Evolutionary conservation across 92 coral and sea anemone genomes (phyloP).

Genomic region (Bergia puertoricense): DNA sequence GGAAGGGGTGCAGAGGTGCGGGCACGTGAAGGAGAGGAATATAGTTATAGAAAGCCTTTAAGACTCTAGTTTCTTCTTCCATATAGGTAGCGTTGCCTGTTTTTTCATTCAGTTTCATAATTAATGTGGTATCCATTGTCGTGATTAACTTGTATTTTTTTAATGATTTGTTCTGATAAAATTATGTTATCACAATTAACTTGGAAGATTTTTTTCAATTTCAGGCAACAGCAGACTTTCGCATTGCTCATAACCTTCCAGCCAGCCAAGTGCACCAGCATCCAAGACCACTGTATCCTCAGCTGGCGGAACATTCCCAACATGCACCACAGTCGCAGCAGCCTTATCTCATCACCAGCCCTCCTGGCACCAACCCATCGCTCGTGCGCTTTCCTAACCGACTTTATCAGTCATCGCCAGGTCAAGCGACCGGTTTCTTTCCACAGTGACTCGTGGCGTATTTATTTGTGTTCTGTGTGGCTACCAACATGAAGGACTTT

Average conservation of each 20-base stretch:
- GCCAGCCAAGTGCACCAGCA: conserved; percentile 10
- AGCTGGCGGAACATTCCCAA: background rate
- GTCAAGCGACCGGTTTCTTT: conserved; percentile 38
- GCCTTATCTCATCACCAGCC: conserved; percentile 40
- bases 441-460: conserved; percentile 19
- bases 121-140: too few relatives aligned
- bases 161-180: too few relatives aligned
- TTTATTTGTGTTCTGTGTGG: conserved; percentile 15
- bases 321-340: conserved; percentile 19
- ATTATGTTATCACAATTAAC: background rate
- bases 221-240: conserved; percentile 32
- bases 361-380: conserved; percentile 40
- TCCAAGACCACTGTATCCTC: conserved; percentile 20
- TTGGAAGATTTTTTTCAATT: background rate
- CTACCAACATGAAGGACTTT: conserved; percentile 3
- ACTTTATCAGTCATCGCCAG: conserved; percentile 31
- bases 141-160: too few relatives aligned
- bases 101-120: too few relatives aligned
- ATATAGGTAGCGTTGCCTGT: too few relatives aligned
- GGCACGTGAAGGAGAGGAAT: too few relatives aligned
- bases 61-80: too few relatives aligned
- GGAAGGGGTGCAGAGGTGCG: too few relatives aligned
- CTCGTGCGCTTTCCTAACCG: conserved; percentile 37
- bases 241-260: conserved; percentile 11
- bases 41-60: too few relatives aligned